Evolutionary conservation across 2,888 invertebrate genomes (phyloP).

Genomic region (Callinectes sapidus): DNA sequence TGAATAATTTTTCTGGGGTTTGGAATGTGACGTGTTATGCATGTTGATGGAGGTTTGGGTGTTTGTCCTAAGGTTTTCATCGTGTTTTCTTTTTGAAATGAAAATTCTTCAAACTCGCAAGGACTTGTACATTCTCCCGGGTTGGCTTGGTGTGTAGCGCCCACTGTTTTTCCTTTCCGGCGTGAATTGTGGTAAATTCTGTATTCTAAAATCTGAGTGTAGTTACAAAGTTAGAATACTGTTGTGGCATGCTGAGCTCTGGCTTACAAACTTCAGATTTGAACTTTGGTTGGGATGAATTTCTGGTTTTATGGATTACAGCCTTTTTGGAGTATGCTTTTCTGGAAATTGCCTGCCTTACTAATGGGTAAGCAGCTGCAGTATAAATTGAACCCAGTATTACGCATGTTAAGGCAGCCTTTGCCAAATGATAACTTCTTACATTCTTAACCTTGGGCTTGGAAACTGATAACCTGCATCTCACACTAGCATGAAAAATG

Average conservation of each 20-base stretch:
- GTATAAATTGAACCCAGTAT: slow-evolving; percentile 15
- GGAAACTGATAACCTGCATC: slow-evolving; percentile 25
- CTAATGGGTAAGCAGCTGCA: slow-evolving; percentile 39
- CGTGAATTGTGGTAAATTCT: slow-evolving; percentile 15
- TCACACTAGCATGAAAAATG: slow-evolving; percentile 31
- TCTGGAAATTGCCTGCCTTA: slow-evolving; percentile 46
- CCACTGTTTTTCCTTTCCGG: slow-evolving; percentile 2
- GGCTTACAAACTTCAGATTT: slow-evolving; percentile 44
- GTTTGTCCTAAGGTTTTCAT: not conserved
- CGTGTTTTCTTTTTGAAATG: not conserved
- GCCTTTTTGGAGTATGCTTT: slow-evolving; percentile 41
- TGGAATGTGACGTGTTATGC: not conserved
- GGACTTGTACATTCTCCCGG: not conserved
- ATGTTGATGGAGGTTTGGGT: slow-evolving; percentile 16
- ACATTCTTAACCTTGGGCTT: slow-evolving; percentile 28
- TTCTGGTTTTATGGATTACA: slow-evolving; percentile 45
- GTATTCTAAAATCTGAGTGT: slow-evolving; percentile 2
- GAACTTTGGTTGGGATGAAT: slow-evolving; percentile 22
- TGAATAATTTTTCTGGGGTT: not conserved
- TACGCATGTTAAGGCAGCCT: slow-evolving; percentile 54
- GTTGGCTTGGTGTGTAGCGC: slow-evolving; percentile 28
- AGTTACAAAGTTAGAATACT: slow-evolving; percentile 36
- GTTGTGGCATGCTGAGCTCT: slow-evolving; percentile 55
- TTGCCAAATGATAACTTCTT: slow-evolving; percentile 45
- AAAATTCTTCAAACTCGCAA: not conserved